Evolutionary conservation across 1,140 invertebrate genomes (phyloP).

Genomic region (Hypsibius dujardini): DNA sequence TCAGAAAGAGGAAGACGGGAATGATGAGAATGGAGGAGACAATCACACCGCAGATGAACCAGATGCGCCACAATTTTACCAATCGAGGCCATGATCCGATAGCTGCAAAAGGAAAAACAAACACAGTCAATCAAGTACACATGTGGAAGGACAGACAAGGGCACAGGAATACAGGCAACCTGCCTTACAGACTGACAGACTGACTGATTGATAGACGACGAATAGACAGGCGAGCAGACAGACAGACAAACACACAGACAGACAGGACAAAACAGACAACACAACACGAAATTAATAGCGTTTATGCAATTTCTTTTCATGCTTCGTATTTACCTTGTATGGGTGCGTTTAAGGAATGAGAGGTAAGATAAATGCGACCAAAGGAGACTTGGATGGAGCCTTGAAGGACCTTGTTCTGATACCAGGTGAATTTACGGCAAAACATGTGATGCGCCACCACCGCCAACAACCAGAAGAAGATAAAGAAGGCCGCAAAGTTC

Average conservation of each 20-base stretch:
- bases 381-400: conserved; percentile 11
- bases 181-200: too few relatives aligned
- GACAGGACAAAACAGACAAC: too few relatives aligned
- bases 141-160: too few relatives aligned
- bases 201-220: too few relatives aligned
- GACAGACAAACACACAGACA: too few relatives aligned
- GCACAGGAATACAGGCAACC: too few relatives aligned
- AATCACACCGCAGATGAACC: conserved; percentile 49
- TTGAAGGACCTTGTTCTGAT: background rate
- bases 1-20: conserved; percentile 40
- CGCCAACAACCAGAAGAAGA: conserved; percentile 15
- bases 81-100: background rate
- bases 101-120: too few relatives aligned
- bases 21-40: conserved; percentile 45
- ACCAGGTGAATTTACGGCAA: conserved; percentile 1
- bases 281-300: too few relatives aligned
- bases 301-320: too few relatives aligned
- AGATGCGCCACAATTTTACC: conserved; percentile 32
- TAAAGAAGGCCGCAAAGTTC: conserved; percentile 13
- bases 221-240: too few relatives aligned
- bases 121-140: too few relatives aligned
- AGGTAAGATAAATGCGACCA: conserved; percentile 1
- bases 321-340: background rate
- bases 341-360: background rate
- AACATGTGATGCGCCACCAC: background rate